Evolutionary conservation across 2,113 vertebrate genomes (phyloP), one percentile per base, ranked within the genome.

Genomic region (Syngnathoides biaculeatus): DNA sequence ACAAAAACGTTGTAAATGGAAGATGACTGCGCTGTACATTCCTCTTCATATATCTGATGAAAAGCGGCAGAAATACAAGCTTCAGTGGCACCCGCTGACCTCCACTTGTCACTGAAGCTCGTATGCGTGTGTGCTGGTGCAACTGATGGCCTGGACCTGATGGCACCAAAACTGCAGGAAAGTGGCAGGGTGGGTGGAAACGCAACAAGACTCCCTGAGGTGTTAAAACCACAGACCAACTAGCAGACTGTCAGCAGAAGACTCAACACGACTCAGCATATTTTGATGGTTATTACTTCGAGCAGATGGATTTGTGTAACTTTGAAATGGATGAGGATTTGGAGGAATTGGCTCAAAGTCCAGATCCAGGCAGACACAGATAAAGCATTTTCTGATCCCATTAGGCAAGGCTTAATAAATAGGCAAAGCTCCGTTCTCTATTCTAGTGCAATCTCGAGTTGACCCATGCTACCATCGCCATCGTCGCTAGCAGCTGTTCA

Each of bases 301-400:
- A 45, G 22, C 68, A 64, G 66, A 65, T 68, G 65, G 9, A 67
- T 78, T 79, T 68, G 48, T 64, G 64, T 47, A 69, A 64, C 38
- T 63, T 52, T 39, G 4, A 60, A 77, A 74, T 71, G 68, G 76
- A 83, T 74, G 68, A 66, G 66, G 72, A 78, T 78, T 87, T 79
- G 64, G 52, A 57, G 55, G 74, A 74, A 62, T 22, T 1, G 30
- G 75, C 72, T 81, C 78, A 80, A 80, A 80, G 59, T 47, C 52
- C n/a, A 42, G 73, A 83, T 84, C 76, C 79, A 78, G 67, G 63
- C 57, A 15, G 52, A 63, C 72, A n/a, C 67, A 77, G 86, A 88
- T 87, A 79, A 82, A 84, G 79, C 79, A 82, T 88, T 84, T 84
- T 73, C 86, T 78, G 74, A 85, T 89, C 87, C 81, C 84, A 87